Percentiles rank a stretch among this genome's conserved stretches.
phyloP scores from a whole-genome alignment of 2,113 vertebrate genomes.

The Orycteropus afer region DNA sequence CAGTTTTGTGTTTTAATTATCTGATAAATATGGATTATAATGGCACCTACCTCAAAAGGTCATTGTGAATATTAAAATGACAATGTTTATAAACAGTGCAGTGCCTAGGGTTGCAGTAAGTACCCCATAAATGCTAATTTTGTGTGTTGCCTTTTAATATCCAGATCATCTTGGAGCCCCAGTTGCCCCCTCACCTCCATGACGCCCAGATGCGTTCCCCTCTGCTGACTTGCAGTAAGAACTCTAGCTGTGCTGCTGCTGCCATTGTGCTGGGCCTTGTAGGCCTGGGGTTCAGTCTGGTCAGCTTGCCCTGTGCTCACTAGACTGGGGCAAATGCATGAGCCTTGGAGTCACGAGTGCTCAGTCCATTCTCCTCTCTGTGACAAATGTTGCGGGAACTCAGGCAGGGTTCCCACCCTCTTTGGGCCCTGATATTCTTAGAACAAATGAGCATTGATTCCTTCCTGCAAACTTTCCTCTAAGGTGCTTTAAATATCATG shows the following conservation, averaged over 20 bases:
- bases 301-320: not conserved
- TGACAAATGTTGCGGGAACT: not conserved
- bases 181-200: not conserved
- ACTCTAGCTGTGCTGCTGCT: too few species aligned
- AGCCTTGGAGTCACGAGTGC: not conserved
- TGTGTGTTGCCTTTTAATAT: not conserved
- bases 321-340: not conserved
- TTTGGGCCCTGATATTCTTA: not conserved
- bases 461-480: not conserved
- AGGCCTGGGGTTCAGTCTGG: not conserved
- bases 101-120: not conserved
- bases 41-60: not conserved
- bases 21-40: not conserved
- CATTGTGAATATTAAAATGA: not conserved
- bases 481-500: not conserved
- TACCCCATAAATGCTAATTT: not conserved
- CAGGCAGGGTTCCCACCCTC: not conserved
- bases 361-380: not conserved
- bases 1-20: not conserved
- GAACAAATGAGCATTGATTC: not conserved
- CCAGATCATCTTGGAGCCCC: not conserved
- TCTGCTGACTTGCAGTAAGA: not conserved
- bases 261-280: too few species aligned
- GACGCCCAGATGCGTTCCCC: not conserved
- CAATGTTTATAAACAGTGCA: not conserved